A percentile compares a stretch with the other conserved stretches of the same genome.
phyloP scores from a whole-genome alignment of 2,797 vertebrate genomes.

The Mallotus villosus region DNA sequence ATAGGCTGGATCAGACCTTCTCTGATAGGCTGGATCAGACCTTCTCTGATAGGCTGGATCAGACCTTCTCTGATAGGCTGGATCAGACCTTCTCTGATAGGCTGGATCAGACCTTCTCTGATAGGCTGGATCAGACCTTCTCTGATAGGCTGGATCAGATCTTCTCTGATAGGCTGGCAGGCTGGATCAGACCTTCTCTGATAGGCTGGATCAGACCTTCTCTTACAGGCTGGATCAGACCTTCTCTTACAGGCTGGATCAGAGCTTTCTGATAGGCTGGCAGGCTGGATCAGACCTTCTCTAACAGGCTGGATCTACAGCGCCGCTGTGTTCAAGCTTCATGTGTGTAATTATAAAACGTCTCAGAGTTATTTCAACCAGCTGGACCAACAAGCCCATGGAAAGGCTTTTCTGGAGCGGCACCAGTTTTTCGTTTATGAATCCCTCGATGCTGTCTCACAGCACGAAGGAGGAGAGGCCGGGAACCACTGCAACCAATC shows the following conservation, averaged over 20 bases:
- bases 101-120: no score
- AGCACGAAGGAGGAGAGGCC: slow-evolving; percentile 55
- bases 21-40: no score
- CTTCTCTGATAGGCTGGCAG: no score
- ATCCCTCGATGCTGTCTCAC: slow-evolving; percentile 64
- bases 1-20: no score
- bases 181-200: no score
- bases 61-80: no score
- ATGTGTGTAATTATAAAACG: slow-evolving; percentile 69
- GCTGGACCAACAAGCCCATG: slow-evolving; percentile 72
- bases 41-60: no score
- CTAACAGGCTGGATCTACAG: slow-evolving; percentile 41
- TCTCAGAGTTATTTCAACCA: slow-evolving; percentile 69
- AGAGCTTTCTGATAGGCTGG: slow-evolving; percentile 42
- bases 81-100: no score
- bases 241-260: no score
- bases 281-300: slow-evolving; percentile 20
- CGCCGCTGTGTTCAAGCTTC: slow-evolving; percentile 38
- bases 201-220: slow-evolving; percentile 1
- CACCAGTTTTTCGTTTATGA: slow-evolving; percentile 71
- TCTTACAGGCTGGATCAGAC: no score
- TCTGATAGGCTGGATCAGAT: no score
- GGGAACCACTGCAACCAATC: slow-evolving; percentile 73
- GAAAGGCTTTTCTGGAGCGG: slow-evolving; percentile 65
- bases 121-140: no score